Base-by-base conservation (phyloP, 92 coral and sea anemone genomes). In the Hydrozoanthus gracilis region DNA sequence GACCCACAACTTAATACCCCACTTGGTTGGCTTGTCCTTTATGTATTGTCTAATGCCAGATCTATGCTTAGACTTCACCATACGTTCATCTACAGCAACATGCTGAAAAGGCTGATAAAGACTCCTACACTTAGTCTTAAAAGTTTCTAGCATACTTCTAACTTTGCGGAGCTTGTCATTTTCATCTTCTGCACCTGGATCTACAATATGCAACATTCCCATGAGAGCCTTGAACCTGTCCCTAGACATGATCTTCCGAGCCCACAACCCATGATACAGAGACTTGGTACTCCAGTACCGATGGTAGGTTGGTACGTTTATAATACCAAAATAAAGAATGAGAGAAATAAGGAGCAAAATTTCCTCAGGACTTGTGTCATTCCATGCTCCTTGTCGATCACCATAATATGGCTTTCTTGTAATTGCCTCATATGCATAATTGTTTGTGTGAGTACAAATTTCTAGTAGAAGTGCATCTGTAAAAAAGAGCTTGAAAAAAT, bases 1-100 rank as follows among this genome's bases (percentile, higher is more conserved):
- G 6, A 86, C 92, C 95, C 95, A 89, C 56, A 92, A 71, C 74
- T 88, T 91, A n/a, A 88, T 71, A 0, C 88, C 92, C 89, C 92
- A n/a, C n/a, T n/a, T n/a, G n/a, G n/a, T n/a, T n/a, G n/a, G n/a
- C n/a, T n/a, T n/a, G n/a, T n/a, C n/a, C n/a, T n/a, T n/a, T n/a
- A n/a, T n/a, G n/a, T n/a, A n/a, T n/a, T n/a, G n/a, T n/a, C 79
- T 56, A 64, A 86, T 86, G 27, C 92, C 92, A 49, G 90, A 82
- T 55, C 90, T 72, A 51, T 89, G 92, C 35, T 86, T 89, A 11
- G 94, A 89, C 69, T 92, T 89, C 3, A 89, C 92, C 94, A 86
- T 88, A 44, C 88, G 72, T 55, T 90, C 95, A 54, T 92, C 95
- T 7, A 92, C 79, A 76, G 91, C 91, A 12, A 92, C 83, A 10